Conservation (phyloP, 2,113 vertebrate genomes). For the Syngnathus scovelli region DNA sequence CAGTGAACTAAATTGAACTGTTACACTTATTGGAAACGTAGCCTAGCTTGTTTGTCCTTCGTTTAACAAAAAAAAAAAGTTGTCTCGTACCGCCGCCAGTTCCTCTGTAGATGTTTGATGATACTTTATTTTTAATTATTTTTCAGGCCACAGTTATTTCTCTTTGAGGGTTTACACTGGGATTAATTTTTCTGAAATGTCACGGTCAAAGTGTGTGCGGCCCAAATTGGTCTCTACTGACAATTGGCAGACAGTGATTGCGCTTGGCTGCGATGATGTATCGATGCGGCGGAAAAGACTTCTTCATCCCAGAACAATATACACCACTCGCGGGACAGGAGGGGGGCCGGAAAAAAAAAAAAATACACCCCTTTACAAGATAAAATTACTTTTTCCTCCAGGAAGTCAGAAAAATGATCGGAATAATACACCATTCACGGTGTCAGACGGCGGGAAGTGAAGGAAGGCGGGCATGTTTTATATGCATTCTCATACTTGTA, state of each 20-base stretch:
- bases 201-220: slow-evolving; percentile 52
- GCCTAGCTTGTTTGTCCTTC: neutral
- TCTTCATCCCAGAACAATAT: slow-evolving; percentile 55
- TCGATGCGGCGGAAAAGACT: slow-evolving; percentile 53
- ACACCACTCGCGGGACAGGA: slow-evolving; percentile 39
- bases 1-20: too few relatives aligned
- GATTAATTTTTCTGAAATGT: slow-evolving; percentile 56
- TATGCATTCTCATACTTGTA: slow-evolving; percentile 43
- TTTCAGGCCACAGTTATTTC: slow-evolving; percentile 35
- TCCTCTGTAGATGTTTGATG: slow-evolving; percentile 14
- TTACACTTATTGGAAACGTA: neutral
- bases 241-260: slow-evolving; percentile 50
- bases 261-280: slow-evolving; percentile 60
- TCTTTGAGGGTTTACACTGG: slow-evolving; percentile 32
- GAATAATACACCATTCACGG: slow-evolving; percentile 66
- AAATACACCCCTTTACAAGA: slow-evolving; percentile 63
- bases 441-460: slow-evolving; percentile 45
- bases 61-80: slow-evolving; percentile 23
- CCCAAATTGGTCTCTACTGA: slow-evolving; percentile 57
- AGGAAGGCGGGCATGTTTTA: slow-evolving; percentile 42
- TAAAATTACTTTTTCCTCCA: slow-evolving; percentile 70
- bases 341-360: slow-evolving; percentile 40
- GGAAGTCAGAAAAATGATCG: slow-evolving; percentile 66
- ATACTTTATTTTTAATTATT: slow-evolving; percentile 15
- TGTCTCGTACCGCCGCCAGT: neutral